Conservation (phyloP, 2,797 vertebrate species). For the Adrianichthys oophorus region DNA sequence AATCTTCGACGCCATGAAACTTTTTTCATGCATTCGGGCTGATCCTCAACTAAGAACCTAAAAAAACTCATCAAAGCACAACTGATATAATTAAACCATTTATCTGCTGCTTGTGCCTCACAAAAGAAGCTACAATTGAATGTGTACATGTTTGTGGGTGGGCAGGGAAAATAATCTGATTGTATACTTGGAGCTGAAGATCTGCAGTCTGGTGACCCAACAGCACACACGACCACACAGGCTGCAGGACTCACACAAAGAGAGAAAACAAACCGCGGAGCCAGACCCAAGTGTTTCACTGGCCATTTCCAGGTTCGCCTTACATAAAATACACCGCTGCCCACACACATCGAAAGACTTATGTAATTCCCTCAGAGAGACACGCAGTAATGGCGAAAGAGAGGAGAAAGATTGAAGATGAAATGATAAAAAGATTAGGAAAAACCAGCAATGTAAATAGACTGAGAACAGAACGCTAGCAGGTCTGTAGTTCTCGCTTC, state of each 20-base stretch:
- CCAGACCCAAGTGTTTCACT: constrained; percentile 56
- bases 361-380: constrained; percentile 67
- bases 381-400: constrained; percentile 32
- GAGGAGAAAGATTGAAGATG: constrained; percentile 42
- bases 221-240: constrained; percentile 19
- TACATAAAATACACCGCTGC: constrained; percentile 71
- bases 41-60: too few species aligned
- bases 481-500: constrained; percentile 22
- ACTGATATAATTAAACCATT: too few species aligned
- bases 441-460: constrained; percentile 35
- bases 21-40: too few species aligned
- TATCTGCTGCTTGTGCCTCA: too few species aligned
- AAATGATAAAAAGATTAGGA: constrained; percentile 32
- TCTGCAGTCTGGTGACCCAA: constrained; percentile 28
- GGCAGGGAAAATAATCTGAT: constrained; percentile 20
- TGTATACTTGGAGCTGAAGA: constrained; percentile 34
- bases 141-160: constrained; percentile 18
- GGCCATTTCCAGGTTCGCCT: constrained; percentile 67
- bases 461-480: constrained; percentile 32
- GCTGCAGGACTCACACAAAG: constrained; percentile 10
- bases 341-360: constrained; percentile 59
- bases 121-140: not conserved
- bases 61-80: too few species aligned
- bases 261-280: constrained; percentile 29
- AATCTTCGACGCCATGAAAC: too few species aligned